Percentiles rank a stretch among this genome's conserved stretches.
Conservation (phyloP, 1,140 invertebrate species). For the Nasonia longicornis region DNA sequence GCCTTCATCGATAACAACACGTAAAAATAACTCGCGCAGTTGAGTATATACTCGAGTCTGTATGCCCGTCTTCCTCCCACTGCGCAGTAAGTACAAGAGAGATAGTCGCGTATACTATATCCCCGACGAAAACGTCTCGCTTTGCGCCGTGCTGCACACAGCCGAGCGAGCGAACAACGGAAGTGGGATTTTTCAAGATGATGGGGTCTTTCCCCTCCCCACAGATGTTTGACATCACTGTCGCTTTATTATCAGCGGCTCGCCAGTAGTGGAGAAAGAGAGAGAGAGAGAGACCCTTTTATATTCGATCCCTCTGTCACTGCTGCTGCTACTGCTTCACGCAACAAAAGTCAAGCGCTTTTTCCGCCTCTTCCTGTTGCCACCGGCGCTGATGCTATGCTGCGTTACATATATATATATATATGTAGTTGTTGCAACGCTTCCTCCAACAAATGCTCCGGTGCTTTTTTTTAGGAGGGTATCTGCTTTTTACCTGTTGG, state of each 20-base stretch:
- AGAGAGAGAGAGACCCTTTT: slow-evolving; percentile 31
- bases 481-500: not conserved
- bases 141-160: not conserved
- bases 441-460: not conserved
- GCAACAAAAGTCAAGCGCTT: slow-evolving; percentile 25
- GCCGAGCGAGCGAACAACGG: not conserved
- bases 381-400: not conserved
- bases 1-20: too few species aligned
- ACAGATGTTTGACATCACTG: slow-evolving; percentile 26
- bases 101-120: not conserved
- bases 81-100: not conserved
- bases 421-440: not conserved
- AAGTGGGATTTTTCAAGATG: slow-evolving; percentile 39
- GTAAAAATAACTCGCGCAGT: too few species aligned
- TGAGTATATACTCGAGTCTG: too few species aligned
- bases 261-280: not conserved
- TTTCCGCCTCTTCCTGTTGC: slow-evolving; percentile 17
- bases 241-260: slow-evolving; percentile 29
- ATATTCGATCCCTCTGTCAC: slow-evolving; percentile 19
- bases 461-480: not conserved
- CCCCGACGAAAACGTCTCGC: not conserved
- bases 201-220: slow-evolving; percentile 26
- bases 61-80: not conserved
- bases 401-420: not conserved
- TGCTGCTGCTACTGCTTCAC: not conserved